phyloP scores from a whole-genome alignment of 2,888 invertebrate species.

The Pollenia angustigena region DNA sequence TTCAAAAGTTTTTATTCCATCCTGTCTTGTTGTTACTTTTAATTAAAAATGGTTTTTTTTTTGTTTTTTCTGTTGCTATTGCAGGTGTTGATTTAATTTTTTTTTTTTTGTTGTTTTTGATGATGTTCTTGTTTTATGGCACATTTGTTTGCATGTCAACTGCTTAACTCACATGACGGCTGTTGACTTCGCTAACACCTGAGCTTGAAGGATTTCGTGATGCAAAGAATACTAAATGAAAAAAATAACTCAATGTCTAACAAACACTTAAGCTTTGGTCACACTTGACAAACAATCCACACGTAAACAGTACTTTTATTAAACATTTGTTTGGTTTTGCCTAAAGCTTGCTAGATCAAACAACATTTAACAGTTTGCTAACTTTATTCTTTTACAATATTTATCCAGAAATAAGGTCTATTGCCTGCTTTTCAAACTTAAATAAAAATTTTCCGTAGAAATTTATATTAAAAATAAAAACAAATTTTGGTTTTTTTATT shows the following conservation, averaged over 20 bases:
- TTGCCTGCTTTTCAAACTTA: no score
- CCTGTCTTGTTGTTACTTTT: conserved; percentile 3
- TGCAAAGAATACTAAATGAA: not conserved
- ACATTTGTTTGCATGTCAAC: conserved; percentile 42
- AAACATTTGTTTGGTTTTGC: no score
- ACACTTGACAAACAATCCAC: not conserved
- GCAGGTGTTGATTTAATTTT: conserved; percentile 4
- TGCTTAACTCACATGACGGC: conserved; percentile 32
- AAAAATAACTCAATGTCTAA: not conserved
- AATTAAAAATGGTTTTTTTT: conserved; percentile 18
- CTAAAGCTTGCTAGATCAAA: no score
- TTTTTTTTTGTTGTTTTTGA: not conserved
- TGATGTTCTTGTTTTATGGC: conserved; percentile 11
- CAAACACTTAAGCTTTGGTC: not conserved
- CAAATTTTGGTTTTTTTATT: no score
- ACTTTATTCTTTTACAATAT: no score
- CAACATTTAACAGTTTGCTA: no score
- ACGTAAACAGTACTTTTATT: no score
- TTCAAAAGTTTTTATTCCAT: not conserved
- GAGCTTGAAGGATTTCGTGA: conserved; percentile 51
- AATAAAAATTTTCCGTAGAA: no score
- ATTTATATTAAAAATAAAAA: no score
- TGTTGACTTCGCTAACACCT: conserved; percentile 63
- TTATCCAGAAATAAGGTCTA: no score
- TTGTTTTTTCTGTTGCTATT: not conserved